Evolutionary conservation across 2,113 vertebrate genomes (phyloP), one percentile per base, ranked within the genome.

Genomic region (Psettodes erumei): DNA sequence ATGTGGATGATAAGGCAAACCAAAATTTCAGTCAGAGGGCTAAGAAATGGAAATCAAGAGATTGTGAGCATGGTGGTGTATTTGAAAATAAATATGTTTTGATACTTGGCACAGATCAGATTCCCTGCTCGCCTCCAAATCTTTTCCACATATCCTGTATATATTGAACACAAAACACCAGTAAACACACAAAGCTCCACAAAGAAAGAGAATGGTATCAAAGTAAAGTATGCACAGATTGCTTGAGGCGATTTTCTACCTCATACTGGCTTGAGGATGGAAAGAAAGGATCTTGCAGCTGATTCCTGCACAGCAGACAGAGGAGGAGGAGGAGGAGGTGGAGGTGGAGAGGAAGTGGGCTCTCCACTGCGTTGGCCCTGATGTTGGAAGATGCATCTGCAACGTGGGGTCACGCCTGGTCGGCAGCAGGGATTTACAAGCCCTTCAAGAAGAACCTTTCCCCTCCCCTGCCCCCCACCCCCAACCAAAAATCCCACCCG

Each of bases 381-480:
- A 75, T 62, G 53, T 32, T 35, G 40, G 38, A 79, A 30, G 73
- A 77, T 48, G 23, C 60, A 72, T 84, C 66, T 59, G 63, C 40
- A 75, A 60, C 6, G 30, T 6, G n/a, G 63, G 61, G 75, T 85
- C 77, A 85, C 33, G 75, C 61, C 77, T 90, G 78, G 75, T 64
- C 47, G 32, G 64, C 55, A 71, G 72, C 40, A 42, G 59, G 67
- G 63, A 81, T 85, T 86, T 80, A 70, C 45, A 75, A 67, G 75
- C 48, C 71, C 79, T 81, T 82, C 58, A 55, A 64, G 47, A 54
- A 67, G 59, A 79, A 53, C 4, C 37, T 28, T 27, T 25, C 43
- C 37, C 33, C 30, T 25, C 43, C 28, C 18, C 35, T 28, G 3
- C 11, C 16, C 28, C 42, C 33, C 25, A 7, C 19, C 30, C 56